phyloP scores from a whole-genome alignment of 2,113 vertebrate genomes.

The Rafetus swinhoei region DNA sequence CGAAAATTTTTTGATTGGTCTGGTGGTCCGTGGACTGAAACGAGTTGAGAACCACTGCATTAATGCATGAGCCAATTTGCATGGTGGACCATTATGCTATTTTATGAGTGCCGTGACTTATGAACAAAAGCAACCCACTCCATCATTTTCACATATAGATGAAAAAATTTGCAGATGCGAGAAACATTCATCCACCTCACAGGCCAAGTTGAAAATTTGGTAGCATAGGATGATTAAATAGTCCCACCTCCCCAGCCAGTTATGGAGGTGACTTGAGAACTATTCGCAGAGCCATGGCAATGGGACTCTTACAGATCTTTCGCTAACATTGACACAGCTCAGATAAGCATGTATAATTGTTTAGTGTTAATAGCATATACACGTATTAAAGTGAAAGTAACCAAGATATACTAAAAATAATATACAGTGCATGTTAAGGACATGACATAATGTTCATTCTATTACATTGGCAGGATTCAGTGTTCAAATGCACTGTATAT shows the following conservation, averaged over 20 bases:
- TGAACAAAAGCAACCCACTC: background rate
- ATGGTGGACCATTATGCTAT: background rate
- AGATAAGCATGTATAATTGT: constrained; percentile 15
- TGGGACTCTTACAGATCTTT: background rate
- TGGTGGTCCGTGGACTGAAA: too few relatives aligned
- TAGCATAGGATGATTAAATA: background rate
- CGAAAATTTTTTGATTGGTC: too few relatives aligned
- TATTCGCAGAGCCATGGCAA: background rate
- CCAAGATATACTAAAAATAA: constrained; percentile 59
- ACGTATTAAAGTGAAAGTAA: constrained; percentile 1
- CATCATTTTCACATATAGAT: background rate
- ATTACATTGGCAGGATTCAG: constrained; percentile 55
- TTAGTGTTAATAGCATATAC: constrained; percentile 14
- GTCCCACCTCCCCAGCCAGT: background rate
- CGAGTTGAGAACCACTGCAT: too few relatives aligned
- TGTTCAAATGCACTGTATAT: constrained; percentile 63
- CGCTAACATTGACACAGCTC: background rate
- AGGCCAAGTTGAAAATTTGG: background rate
- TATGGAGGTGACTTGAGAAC: background rate
- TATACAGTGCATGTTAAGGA: constrained; percentile 38
- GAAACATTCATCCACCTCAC: background rate
- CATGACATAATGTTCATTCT: constrained; percentile 52
- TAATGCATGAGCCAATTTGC: background rate
- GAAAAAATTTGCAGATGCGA: background rate
- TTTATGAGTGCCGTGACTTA: background rate